Percentiles rank a stretch among this genome's conserved stretches.
phyloP scores from a whole-genome alignment of 2,888 invertebrate genomes.

The Boloria selene region DNA sequence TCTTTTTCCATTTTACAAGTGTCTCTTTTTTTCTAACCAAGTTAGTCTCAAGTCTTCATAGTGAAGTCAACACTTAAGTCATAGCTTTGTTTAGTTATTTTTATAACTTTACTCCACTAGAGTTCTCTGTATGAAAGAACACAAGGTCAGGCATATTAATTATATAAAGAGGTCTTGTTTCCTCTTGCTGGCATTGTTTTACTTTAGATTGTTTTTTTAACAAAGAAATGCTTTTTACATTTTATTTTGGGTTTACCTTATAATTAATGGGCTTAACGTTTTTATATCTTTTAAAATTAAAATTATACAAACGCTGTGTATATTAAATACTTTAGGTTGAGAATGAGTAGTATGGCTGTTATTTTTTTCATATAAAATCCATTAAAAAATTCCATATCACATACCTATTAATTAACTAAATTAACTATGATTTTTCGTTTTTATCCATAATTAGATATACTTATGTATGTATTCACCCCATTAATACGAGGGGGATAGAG shows the following conservation, averaged over 20 bases:
- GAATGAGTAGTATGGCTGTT: too few relatives aligned
- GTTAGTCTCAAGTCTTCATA: background rate
- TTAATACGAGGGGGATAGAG: too few relatives aligned
- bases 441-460: too few relatives aligned
- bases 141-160: slow-evolving; percentile 15
- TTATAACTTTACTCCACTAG: slow-evolving; percentile 11
- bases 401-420: too few relatives aligned
- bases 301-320: background rate
- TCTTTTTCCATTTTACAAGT: too few relatives aligned
- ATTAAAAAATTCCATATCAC: too few relatives aligned
- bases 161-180: slow-evolving; percentile 17
- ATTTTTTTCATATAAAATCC: too few relatives aligned
- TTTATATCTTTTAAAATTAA: background rate
- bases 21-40: slow-evolving; percentile 1
- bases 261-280: slow-evolving; percentile 12
- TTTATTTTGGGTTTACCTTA: background rate
- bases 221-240: slow-evolving; percentile 6
- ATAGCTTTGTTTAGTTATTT: slow-evolving; percentile 7
- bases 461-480: too few relatives aligned
- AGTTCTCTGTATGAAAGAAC: slow-evolving; percentile 5
- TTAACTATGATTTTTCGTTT: too few relatives aligned
- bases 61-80: slow-evolving; percentile 2
- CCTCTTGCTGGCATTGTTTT: slow-evolving; percentile 6
- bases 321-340: too few relatives aligned
- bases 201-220: background rate